These are phyloP conservation scores for Protobothrops mucrosquamatus DNA, from an alignment of 2,113 vertebrate genomes.

Conservation along the genomic window DNA sequence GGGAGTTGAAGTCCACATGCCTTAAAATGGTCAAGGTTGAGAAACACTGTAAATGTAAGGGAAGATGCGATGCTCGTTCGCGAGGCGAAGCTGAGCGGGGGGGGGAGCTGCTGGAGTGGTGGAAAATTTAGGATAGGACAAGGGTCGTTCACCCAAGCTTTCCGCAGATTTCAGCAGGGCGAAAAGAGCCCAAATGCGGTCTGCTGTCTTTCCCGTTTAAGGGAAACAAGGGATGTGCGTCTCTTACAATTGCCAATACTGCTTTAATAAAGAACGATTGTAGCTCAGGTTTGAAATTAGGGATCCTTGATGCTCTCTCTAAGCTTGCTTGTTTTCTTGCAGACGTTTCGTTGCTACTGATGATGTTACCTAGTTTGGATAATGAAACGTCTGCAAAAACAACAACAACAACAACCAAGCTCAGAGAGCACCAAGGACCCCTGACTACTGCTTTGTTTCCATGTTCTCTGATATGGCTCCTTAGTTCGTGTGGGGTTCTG, in stretches of 20 bases:
- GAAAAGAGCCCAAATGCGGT: background rate
- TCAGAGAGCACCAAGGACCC: background rate
- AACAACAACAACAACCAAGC: background rate
- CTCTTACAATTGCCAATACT: background rate
- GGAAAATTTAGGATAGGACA: background rate
- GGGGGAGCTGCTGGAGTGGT: background rate
- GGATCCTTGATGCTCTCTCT: no score
- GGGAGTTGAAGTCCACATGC: no score
- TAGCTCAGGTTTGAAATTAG: background rate
- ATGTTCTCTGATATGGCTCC: background rate
- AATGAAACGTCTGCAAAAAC: background rate
- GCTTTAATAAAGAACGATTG: background rate
- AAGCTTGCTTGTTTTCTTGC: background rate
- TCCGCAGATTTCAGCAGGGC: background rate
- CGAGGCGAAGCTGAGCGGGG: background rate
- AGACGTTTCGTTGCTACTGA: background rate
- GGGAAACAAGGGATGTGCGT: background rate
- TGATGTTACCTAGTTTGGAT: background rate
- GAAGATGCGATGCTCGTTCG: background rate
- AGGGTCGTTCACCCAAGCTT: background rate
- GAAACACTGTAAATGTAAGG: no score
- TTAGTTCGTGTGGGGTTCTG: background rate
- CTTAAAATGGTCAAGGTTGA: no score
- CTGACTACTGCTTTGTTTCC: background rate
- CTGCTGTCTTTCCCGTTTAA: background rate